Percentiles rank a stretch among this genome's conserved stretches.
These are phyloP conservation scores for Coregonus clupeaformis DNA, from an alignment of 2,113 vertebrate species.

Conservation along the genomic window DNA sequence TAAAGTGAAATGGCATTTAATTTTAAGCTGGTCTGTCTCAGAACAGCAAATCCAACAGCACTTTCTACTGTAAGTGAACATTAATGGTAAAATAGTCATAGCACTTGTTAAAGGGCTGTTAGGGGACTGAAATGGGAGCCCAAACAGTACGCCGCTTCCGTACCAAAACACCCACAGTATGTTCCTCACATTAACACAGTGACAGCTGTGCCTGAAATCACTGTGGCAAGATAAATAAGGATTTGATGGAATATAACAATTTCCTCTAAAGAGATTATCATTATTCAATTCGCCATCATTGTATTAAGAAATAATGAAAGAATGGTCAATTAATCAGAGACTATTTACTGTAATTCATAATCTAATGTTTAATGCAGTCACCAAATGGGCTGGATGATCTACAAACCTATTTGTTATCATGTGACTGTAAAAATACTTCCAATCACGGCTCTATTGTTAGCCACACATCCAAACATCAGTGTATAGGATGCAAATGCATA, in stretches of 20 bases:
- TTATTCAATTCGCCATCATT: conserved; percentile 47
- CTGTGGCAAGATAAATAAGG: conserved; percentile 32
- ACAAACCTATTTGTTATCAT: not conserved
- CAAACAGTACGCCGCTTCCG: not conserved
- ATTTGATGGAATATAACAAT: conserved; percentile 37
- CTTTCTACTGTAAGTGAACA: not conserved
- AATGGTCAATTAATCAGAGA: conserved; percentile 34
- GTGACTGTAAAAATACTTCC: no score
- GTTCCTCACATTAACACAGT: conserved; percentile 17
- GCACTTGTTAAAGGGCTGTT: not conserved
- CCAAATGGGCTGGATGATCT: not conserved
- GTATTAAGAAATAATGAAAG: conserved; percentile 36
- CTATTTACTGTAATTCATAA: conserved; percentile 15
- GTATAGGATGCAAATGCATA: no score
- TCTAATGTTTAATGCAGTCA: conserved; percentile 16
- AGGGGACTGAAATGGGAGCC: not conserved
- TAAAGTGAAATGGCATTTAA: no score
- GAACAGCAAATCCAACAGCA: no score
- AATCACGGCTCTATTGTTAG: no score
- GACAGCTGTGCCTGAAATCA: conserved; percentile 37
- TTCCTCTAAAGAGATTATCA: conserved; percentile 42
- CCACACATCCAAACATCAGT: no score
- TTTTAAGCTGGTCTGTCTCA: no score
- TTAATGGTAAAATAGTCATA: not conserved
- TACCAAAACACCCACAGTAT: conserved; percentile 1